Evolutionary conservation across 2,888 invertebrate genomes (phyloP), one percentile per base, ranked within the genome.

Genomic region (Drosophila anomalata): DNA sequence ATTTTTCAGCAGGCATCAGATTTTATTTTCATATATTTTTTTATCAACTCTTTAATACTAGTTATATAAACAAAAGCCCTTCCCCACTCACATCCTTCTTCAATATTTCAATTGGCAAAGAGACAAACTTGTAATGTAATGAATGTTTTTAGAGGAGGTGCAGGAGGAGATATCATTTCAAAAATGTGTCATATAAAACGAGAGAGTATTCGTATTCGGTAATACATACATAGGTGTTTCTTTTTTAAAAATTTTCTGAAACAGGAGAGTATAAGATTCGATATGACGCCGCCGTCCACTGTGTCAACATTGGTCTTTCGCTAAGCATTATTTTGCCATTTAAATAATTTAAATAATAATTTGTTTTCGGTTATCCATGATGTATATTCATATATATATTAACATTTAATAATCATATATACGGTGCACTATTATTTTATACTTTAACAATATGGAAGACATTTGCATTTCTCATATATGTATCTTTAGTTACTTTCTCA

Each of bases 391-490:
- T 54, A 36, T 52, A 78, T 55, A 66, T 66, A 53, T 66, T 57
- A 57, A 71, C 55, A 63, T 62, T 57, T 71, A 52, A 62, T 71
- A 57, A 62, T 55, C 46, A 51, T 63, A 51, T 63, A 69, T 70
- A 80, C 62, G 54, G 61, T 56, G 58, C 67, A 61, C 67, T 67
- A 71, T 73, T 72, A 62, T 62, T 76, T 72, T 75, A 77, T 79
- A 73, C 75, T 74, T 82, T 90, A 89, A 88, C 81, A 80, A 88
- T 89, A 89, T 89, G 89, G 89, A 89, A 89, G 89, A 89, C 90
- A 83, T 89, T 88, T 86, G 78, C 83, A 89, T 85, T 87, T 87
- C 76, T 81, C 75, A 80, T 85, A 70, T 69, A 66, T 73, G 68
- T 76, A 60, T 68, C 58, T 78, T 77, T 58, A 58, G 55, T 63